phyloP scores from a whole-genome alignment of 2,113 vertebrate genomes.

The Bettongia penicillata region DNA sequence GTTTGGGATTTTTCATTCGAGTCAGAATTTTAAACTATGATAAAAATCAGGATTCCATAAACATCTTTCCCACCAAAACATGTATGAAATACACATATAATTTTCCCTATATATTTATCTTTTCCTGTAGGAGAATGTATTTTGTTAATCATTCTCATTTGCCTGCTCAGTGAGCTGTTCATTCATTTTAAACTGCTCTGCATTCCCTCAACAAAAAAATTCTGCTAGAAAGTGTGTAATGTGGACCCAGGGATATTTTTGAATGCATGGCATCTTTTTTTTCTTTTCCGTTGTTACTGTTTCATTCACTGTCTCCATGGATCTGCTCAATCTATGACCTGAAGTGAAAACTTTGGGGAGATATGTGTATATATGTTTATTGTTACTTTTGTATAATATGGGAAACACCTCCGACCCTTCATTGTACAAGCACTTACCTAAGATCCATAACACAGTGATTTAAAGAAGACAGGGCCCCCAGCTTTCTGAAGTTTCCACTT shows the following conservation, averaged over 20 bases:
- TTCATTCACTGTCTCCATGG: constrained; percentile 56
- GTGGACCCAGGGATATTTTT: constrained; percentile 58
- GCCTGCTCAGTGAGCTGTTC: constrained; percentile 71
- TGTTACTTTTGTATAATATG: constrained; percentile 37
- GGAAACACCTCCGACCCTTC: constrained; percentile 41
- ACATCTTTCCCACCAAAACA: constrained; percentile 34
- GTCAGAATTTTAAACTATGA: constrained; percentile 32
- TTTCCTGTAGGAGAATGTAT: constrained; percentile 57
- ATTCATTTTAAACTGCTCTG: constrained; percentile 69
- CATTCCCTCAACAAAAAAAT: constrained; percentile 54
- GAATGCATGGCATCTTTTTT: not conserved
- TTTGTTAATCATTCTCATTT: constrained; percentile 73
- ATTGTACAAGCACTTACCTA: constrained; percentile 41
- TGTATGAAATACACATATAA: constrained; percentile 42
- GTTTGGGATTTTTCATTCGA: constrained; percentile 44
- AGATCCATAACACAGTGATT: not conserved
- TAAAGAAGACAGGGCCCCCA: not conserved
- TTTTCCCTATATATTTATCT: constrained; percentile 66
- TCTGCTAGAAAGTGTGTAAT: constrained; percentile 43
- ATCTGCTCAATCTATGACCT: constrained; percentile 50
- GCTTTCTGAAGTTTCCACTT: not conserved
- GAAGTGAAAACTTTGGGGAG: constrained; percentile 47
- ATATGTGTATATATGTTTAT: constrained; percentile 50
- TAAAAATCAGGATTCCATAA: constrained; percentile 22
- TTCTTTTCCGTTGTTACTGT: constrained; percentile 24